Evolutionary conservation across 2,113 vertebrate species (phyloP), one percentile per base, ranked within the genome.

Genomic region (Microcebus griseorufus): DNA sequence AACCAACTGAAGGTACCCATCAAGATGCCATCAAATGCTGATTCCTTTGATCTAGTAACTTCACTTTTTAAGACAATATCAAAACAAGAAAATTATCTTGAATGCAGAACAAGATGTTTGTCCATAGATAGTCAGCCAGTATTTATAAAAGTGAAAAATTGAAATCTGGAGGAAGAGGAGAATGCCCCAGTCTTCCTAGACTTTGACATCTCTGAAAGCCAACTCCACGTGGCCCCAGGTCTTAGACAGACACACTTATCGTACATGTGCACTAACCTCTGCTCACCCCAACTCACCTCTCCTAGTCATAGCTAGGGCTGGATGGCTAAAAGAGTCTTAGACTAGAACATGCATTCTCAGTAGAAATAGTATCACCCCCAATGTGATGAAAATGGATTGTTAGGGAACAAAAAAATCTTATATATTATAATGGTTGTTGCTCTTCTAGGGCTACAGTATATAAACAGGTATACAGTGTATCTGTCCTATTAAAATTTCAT

Each of bases 241-340:
- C n/a, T 70, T 23, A 64, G 32, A 62, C 2, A 42, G 55, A 17
- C 13, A 42, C 2, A 0, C n/a, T 25, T 62, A 20, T 20, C 23
- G 12, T 1, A 1, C 2, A 45, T 13, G 7, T 1, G 25, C 58
- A 27, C 18, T 10, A 18, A 65, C 60, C 7, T 37, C 51, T 16
- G 23, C 70, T 48, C n/a, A 48, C 23, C 11, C 45, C 53, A 51
- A 48, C 4, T 64, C 14, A 25, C 53, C n/a, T 32, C n/a, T 7
- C 2, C 51, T 58, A 2, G 9, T 42, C 23, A 62, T 13, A 84
- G 17, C 37, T 32, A 37, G 22, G 48, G 22, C 62, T 29, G 23
- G 20, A 64, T 53, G 85, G 16, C n/a, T 73, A 48, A 20, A 55
- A 25, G 27, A 3, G 9, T 67, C 81, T 88, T 83, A 89, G 72